Percentiles rank a stretch among this genome's conserved stretches.
Evolutionary conservation across 2,888 invertebrate genomes (phyloP).

Genomic region (Apodemia hepburni): DNA sequence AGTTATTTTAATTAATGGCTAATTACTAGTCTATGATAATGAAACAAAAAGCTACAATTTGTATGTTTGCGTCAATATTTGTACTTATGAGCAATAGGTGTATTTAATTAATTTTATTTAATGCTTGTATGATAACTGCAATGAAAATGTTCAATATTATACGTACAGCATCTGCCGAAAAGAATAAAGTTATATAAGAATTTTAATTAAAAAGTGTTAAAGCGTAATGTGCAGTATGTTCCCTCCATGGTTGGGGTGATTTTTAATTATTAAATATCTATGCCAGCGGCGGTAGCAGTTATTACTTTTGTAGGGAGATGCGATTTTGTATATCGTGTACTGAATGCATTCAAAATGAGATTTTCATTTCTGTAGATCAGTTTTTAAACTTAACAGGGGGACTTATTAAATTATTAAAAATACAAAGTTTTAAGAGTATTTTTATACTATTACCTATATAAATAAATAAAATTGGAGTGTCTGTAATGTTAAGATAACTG

Average conservation of each 20-base stretch:
- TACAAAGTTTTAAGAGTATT: no score
- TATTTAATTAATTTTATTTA: not conserved
- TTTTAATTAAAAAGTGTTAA: conserved; percentile 65
- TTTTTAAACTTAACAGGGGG: not conserved
- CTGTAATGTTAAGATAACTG: no score
- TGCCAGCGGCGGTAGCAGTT: conserved; percentile 62
- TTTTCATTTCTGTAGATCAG: conserved; percentile 8
- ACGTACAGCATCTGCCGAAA: conserved; percentile 13
- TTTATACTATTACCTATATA: no score
- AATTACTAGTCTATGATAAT: no score
- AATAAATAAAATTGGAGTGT: no score
- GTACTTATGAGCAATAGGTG: not conserved
- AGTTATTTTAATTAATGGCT: no score
- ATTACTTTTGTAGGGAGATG: conserved; percentile 45
- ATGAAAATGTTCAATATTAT: conserved; percentile 11
- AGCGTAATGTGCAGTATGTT: conserved; percentile 62
- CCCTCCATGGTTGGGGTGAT: conserved; percentile 62
- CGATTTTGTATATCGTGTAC: conserved; percentile 3
- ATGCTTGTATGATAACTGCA: conserved; percentile 3
- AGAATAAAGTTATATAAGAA: conserved; percentile 30
- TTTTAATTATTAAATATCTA: conserved; percentile 78
- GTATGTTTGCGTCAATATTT: not conserved
- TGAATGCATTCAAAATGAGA: conserved; percentile 7
- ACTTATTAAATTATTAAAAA: not conserved
- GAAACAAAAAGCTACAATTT: no score